Evolutionary conservation across 2,888 invertebrate genomes (phyloP), one percentile per base, ranked within the genome.

Genomic region (Dermolepida albohirtum): DNA sequence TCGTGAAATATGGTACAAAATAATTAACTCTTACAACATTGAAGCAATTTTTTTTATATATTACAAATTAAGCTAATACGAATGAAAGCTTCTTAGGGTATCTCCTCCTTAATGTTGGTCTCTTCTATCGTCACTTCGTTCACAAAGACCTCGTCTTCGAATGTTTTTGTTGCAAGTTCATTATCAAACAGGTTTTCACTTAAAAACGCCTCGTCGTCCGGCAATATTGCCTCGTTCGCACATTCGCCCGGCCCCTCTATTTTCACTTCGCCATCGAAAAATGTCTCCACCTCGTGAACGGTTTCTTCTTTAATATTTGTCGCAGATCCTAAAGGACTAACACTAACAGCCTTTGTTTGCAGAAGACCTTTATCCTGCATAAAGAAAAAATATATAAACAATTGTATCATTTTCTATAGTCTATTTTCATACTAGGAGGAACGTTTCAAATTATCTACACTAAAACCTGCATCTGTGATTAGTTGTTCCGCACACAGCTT

Each of bases 101-200:
- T 44, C 54, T 69, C 69, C 41, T 69, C 69, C 27, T 69, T 69
- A 17, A 69, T 66, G 66, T 66, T 69, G 59, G 66, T 54, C 43
- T 81, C 81, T 62, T 83, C 83, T 66, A 83, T 75, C 39, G 82
- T 82, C 27, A 83, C 81, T 72, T 83, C 83, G 67, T 83, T 81
- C 11, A 82, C 80, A 72, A 81, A 82, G 43, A 72, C 76, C 47
- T 77, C 77, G 65, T 79, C 79, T 27, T 77, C 75, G 51, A 74
- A 74, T 41, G 71, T 72, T 51, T 75, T 78, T 68, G 74, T 67
- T 14, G 68, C 73, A 22, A 78, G 72, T 47, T 76, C 73, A 62
- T 76, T 77, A 57, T 78, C 79, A 68, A 80, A 81, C 22, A 81
- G 70, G 54, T 78, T 72, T 66, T 81, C 81, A 66, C 75, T 78